Evolutionary conservation across 2,888 invertebrate species (phyloP), one percentile per base, ranked within the genome.

Genomic region (Chydorus sphaericus): DNA sequence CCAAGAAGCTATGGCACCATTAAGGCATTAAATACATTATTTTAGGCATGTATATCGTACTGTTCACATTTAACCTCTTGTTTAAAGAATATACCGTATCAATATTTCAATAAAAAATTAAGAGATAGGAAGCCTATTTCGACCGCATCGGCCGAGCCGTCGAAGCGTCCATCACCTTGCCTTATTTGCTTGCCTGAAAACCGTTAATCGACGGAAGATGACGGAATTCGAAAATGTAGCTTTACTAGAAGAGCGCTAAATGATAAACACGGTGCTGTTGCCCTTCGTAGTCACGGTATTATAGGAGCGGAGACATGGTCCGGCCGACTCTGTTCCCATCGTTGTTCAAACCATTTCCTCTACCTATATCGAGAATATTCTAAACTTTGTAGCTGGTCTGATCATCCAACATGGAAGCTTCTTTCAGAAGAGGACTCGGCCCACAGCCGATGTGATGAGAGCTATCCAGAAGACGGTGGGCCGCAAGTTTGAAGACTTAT

Each of bases 221-320:
- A 85, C 88, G 0, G 93, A 96, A 67, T 97, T 92, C 71, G 98
- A 97, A 14, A 94, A 92, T 69, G 73, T 87, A 69, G 82, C 85
- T 30, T 71, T 94, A 44, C 75, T 97, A 1, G 96, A 97, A 67
- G 78, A 85, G 60, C 76, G 92, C 8, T 85, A 82, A 7, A 82
- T 37, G 67, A 77, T 3, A 85, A 87, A 66, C 86, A 83, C 0
- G 83, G 82, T 0, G 79, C 81, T 59, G 79, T 83, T 2, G 68
- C 71, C 2, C 67, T 96, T 11, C 75, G 81, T 55, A 74, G 98
- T 61, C 97, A 98, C 0, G 98, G 98, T 1, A 92, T 90, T 1
- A 77, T n/a, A n/a, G 74, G 64, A 81, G 79, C 60, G 91, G 91
- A 0, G 96, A 98, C 65, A 83, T 90, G 82, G 87, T 31, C 89